phyloP scores from a whole-genome alignment of 2,113 vertebrate species.

The Psilopsiagon aurifrons region DNA sequence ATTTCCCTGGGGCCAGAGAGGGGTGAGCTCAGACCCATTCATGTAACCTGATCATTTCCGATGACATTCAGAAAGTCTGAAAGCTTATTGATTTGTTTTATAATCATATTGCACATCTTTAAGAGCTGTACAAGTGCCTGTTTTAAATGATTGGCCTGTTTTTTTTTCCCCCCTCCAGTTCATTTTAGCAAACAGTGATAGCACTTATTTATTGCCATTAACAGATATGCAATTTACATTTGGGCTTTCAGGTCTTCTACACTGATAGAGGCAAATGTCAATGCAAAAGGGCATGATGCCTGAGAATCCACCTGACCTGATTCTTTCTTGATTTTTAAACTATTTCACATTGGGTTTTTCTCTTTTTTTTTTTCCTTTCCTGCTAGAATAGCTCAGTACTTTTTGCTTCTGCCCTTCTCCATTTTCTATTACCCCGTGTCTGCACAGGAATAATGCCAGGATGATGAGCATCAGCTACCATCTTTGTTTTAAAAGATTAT shows the following conservation, averaged over 20 bases:
- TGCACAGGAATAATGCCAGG: background rate
- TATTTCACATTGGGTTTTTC: background rate
- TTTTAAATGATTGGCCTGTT: background rate
- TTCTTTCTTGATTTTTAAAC: background rate
- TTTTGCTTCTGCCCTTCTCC: background rate
- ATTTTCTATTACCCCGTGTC: background rate
- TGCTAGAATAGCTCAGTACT: background rate
- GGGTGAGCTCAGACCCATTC: background rate
- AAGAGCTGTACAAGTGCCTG: background rate
- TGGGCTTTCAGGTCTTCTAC: background rate
- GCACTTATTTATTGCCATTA: background rate
- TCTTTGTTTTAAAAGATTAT: background rate
- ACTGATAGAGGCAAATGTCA: background rate
- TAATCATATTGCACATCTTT: constrained; percentile 44
- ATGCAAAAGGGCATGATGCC: background rate
- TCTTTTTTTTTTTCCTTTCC: background rate
- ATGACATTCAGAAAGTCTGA: constrained; percentile 51
- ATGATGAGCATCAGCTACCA: background rate
- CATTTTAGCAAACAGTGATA: background rate
- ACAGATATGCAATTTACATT: background rate
- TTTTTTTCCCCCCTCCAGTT: background rate
- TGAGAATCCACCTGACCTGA: background rate
- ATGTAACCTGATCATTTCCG: background rate
- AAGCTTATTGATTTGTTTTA: constrained; percentile 59
- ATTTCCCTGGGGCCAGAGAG: background rate